These are phyloP conservation scores for Coracias cyanogaster DNA, from an alignment of 2,797 vertebrate species.

Conservation along the genomic window DNA sequence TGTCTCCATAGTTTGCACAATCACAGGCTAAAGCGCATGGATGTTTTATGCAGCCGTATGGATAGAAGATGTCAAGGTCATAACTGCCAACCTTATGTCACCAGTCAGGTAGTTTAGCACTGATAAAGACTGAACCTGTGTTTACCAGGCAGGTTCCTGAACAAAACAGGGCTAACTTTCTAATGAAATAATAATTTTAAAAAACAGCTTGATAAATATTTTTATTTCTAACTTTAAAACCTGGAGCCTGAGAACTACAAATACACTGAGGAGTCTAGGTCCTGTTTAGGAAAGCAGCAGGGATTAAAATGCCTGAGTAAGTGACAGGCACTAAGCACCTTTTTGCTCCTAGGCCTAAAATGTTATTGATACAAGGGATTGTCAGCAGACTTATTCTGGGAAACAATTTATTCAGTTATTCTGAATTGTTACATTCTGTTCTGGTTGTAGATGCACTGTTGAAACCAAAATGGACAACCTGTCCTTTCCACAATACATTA, in stretches of 20 bases:
- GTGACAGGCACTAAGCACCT: not conserved
- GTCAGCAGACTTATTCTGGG: not conserved
- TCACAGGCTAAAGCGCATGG: not conserved
- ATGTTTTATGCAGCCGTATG: rapidly evolving
- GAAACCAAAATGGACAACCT: not conserved
- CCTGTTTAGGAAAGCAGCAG: not conserved
- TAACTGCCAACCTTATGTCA: not conserved
- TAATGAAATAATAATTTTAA: not conserved
- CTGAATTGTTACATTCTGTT: not conserved
- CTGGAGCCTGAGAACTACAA: not conserved
- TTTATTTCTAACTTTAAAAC: not conserved
- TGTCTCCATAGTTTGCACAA: not conserved
- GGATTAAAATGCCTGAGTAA: conserved; percentile 2
- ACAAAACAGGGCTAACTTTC: not conserved
- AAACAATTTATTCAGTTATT: not conserved
- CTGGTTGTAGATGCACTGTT: not conserved
- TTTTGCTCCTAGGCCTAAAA: not conserved
- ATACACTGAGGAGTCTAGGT: not conserved
- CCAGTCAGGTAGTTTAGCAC: not conserved
- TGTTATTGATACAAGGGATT: not conserved
- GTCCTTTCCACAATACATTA: not conserved
- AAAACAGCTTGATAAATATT: not conserved
- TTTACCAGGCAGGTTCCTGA: not conserved
- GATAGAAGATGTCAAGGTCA: not conserved
- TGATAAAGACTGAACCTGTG: not conserved